Evolutionary conservation across 2,113 vertebrate species (phyloP), one percentile per base, ranked within the genome.

Genomic region (Grantiella picta): DNA sequence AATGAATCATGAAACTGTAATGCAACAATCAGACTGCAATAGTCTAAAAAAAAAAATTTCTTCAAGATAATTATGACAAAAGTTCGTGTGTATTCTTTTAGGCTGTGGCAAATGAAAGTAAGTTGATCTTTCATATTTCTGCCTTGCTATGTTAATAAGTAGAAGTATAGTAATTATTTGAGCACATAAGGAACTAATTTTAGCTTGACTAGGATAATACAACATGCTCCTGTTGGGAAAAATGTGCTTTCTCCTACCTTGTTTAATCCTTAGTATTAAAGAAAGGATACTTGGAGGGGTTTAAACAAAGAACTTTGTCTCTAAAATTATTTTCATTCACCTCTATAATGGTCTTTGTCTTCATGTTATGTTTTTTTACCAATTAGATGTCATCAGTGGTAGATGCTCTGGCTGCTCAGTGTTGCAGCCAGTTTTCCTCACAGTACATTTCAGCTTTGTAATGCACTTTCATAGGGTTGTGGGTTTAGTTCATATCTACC

Each of bases 221-320:
- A 65, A 21, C 28, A 50, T 8, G 6, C 6, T 52, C 54, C 22
- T 9, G 1, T 24, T 78, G 7, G 12, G 16, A 57, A 64, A 81
- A 49, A 68, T 19, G 2, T 59, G 6, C 3, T 75, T 88, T 79
- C 16, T 60, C 22, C 10, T 50, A 16, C 11, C 12, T 82, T 78
- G 9, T 82, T 73, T 66, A 88, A 82, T 56, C 11, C 27, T 75
- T 69, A 45, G 3, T 56, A 25, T 50, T 85, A 49, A 56, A 76
- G 53, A 85, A 79, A 72, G 7, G 7, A 88, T 64, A 1, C 5
- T 44, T 0, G 0, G 4, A 1, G 2, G 3, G 10, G 1, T 33
- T 69, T 24, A 28, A 93, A 57, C 4, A 72, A 52, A 57, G 14
- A 27, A 24, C 3, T 65, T 56, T 52, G 12, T 45, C 15, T 44